phyloP scores from a whole-genome alignment of 2,888 invertebrate genomes.

The Zhuqinia jingwanae region DNA sequence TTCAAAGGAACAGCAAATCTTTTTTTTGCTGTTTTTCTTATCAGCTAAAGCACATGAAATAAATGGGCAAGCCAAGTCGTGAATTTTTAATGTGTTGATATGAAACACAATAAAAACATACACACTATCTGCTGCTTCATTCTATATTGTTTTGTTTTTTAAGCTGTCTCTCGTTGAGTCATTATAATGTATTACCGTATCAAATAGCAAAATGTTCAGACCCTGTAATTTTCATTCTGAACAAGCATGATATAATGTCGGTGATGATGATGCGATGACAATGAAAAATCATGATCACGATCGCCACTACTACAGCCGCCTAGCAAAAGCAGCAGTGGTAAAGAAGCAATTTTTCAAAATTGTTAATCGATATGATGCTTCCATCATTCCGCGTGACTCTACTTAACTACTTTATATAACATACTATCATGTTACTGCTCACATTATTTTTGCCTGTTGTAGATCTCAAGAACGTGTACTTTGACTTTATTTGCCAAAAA shows the following conservation, averaged over 20 bases:
- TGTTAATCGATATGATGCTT: no score
- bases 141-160: not conserved
- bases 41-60: slow-evolving; percentile 23
- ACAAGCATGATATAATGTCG: slow-evolving; percentile 23
- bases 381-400: no score
- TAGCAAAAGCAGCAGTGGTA: no score
- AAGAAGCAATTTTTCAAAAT: no score
- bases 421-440: no score
- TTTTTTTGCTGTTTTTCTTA: slow-evolving; percentile 30
- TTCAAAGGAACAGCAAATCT: slow-evolving; percentile 11
- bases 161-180: not conserved
- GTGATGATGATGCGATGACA: no score
- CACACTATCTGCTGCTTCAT: not conserved
- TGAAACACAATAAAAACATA: slow-evolving; percentile 36
- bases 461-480: no score
- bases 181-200: no score
- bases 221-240: slow-evolving; percentile 35
- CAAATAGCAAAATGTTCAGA: not conserved
- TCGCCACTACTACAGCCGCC: not conserved
- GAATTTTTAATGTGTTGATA: slow-evolving; percentile 59
- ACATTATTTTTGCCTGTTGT: no score
- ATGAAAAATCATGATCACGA: not conserved
- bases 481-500: no score
- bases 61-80: slow-evolving; percentile 49
- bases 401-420: no score